phyloP scores from a whole-genome alignment of 92 coral and sea anemone genomes.

The Porites evermanni region DNA sequence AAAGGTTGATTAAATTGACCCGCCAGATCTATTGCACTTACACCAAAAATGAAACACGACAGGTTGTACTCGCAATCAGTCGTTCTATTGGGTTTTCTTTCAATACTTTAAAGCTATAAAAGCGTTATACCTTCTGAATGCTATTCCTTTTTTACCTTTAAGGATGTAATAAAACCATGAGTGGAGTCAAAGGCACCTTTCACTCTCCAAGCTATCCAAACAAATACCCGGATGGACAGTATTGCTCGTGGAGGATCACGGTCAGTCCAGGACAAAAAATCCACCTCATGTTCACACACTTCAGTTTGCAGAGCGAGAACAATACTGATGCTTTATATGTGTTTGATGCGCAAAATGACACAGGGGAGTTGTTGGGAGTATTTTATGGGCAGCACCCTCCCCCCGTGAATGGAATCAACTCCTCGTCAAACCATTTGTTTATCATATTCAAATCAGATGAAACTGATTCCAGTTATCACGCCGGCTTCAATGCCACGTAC shows the following conservation, averaged over 20 bases:
- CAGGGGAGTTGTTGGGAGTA: conserved; percentile 40
- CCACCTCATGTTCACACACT: conserved; percentile 55
- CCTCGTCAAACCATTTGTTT: conserved; percentile 47
- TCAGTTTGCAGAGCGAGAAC: conserved; percentile 36
- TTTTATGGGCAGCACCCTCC: conserved; percentile 53
- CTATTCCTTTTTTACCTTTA: not conserved
- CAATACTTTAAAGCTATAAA: not conserved
- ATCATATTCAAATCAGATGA: conserved; percentile 55
- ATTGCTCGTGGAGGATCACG: conserved; percentile 72
- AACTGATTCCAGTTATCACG: not conserved
- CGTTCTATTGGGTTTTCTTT: too few relatives aligned
- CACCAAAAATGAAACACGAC: too few relatives aligned
- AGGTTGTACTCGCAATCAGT: too few relatives aligned
- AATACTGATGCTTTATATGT: conserved; percentile 48
- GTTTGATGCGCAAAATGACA: conserved; percentile 52
- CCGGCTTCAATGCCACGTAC: conserved; percentile 50
- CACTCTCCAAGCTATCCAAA: conserved; percentile 77
- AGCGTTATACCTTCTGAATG: not conserved
- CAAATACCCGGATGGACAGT: conserved; percentile 76
- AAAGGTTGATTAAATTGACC: too few relatives aligned
- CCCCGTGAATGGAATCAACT: conserved; percentile 42
- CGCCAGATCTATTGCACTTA: too few relatives aligned
- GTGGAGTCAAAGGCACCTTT: conserved; percentile 53
- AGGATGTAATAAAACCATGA: conserved; percentile 72
- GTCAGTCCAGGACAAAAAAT: conserved; percentile 46